Conservation (phyloP, 2,797 vertebrate genomes). For the Notolabrus celidotus region DNA sequence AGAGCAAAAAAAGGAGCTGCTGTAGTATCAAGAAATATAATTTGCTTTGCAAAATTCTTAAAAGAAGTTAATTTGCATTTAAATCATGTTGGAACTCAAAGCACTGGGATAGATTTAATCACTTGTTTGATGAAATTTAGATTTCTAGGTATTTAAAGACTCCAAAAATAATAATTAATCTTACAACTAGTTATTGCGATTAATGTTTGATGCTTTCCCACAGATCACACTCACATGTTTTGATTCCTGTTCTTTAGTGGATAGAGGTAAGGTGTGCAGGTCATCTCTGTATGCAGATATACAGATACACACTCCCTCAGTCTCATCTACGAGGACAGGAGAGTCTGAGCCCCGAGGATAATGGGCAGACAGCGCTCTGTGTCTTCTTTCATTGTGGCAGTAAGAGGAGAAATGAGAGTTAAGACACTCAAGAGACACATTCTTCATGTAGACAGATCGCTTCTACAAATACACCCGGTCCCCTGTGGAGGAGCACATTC, state of each 20-base stretch:
- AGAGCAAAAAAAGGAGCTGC: background rate
- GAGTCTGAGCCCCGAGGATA: constrained; percentile 60
- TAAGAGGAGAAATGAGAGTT: constrained; percentile 65
- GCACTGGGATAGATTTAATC: background rate
- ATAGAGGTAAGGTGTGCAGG: constrained; percentile 44
- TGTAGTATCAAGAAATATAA: background rate
- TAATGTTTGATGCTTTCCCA: too few relatives aligned
- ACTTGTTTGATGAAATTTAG: background rate
- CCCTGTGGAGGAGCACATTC: constrained; percentile 60
- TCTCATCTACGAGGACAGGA: constrained; percentile 57
- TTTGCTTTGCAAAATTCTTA: background rate
- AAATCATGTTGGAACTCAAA: background rate
- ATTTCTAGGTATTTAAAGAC: background rate
- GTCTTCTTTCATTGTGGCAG: constrained; percentile 67
- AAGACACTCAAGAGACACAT: constrained; percentile 71
- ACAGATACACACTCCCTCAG: constrained; percentile 31
- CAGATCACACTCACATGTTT: too few relatives aligned
- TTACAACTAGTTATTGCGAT: too few relatives aligned
- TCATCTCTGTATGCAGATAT: constrained; percentile 24
- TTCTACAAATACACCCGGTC: constrained; percentile 71
- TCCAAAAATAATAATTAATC: background rate
- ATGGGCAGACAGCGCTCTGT: constrained; percentile 52
- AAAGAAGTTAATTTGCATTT: constrained; percentile 6
- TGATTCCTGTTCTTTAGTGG: too few relatives aligned
- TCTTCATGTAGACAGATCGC: constrained; percentile 71